Base-by-base conservation (phyloP, 2,797 vertebrate species). In the Pampus argenteus region DNA sequence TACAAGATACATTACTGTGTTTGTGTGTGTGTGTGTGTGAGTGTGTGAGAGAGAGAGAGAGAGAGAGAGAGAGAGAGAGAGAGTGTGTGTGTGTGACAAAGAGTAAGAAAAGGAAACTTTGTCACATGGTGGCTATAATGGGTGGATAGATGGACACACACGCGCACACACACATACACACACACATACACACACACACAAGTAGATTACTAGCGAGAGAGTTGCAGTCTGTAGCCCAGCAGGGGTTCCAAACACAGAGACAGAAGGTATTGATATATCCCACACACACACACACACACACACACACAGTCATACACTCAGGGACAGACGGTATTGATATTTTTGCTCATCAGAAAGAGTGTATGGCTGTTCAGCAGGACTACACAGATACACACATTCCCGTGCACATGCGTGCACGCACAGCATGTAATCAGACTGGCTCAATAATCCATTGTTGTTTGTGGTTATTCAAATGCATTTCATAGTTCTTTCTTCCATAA, bases 251-350 rank as follows among this genome's bases (percentile, higher is more conserved):
- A 89, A 89, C 81, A 86, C 79, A 85, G 78, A 88, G 88, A 88
- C 91, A 93, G 83, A 91, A 89, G 81, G 82, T 91, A 92, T 93
- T 91, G 91, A 93, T 90, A 88, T 90, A 84, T 86, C 64, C 14
- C 64, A 36, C 65, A 52, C 50, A 38, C 66, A 59, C 31, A 63
- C 74, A 60, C 56, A 66, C 66, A 60, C 71, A 71, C 67, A 58
- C 63, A 62, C 67, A 49, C 34, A 13, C 5, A 11, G 10, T 68
- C 72, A 76, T 36, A 70, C 66, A 74, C 26, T 71, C 0, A 47
- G 66, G 65, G 74, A 87, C 80, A 90, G 81, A 85, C 76, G 45
- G 73, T 89, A 90, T 91, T 87, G 89, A 90, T 89, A 88, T 92
- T 88, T 88, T 85, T 76, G 63, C 84, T 82, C 89, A 83, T 82